phyloP scores from a whole-genome alignment of 2,113 vertebrate genomes.

The Melanocharis versteri region DNA sequence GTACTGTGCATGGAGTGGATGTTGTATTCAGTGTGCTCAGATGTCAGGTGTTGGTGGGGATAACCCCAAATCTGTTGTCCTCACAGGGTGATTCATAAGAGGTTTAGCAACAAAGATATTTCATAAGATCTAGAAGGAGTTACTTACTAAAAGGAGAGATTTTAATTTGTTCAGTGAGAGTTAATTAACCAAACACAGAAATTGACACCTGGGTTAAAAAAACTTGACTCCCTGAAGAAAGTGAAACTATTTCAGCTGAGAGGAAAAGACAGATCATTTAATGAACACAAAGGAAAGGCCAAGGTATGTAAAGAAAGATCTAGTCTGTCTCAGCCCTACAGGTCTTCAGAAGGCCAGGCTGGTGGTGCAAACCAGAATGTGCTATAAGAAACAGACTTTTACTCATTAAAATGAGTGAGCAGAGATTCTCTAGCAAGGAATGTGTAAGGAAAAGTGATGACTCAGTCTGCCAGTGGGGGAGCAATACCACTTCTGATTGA shows the following conservation, averaged over 20 bases:
- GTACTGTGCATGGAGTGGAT: fast-evolving
- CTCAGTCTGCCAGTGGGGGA: background rate
- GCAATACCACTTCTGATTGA: background rate
- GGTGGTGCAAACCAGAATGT: background rate
- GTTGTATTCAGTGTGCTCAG: background rate
- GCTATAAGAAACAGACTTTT: background rate
- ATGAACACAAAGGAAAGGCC: background rate
- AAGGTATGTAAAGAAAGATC: background rate
- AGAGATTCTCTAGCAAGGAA: background rate
- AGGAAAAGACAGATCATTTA: background rate
- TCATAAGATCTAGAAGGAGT: background rate
- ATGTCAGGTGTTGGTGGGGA: background rate
- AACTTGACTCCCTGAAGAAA: background rate
- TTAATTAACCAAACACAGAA: background rate
- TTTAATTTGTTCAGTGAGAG: background rate
- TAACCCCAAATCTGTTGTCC: background rate
- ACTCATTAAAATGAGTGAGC: background rate
- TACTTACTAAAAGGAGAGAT: background rate
- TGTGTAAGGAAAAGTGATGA: background rate
- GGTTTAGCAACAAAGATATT: background rate
- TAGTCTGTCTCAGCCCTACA: background rate
- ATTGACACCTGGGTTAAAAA: background rate
- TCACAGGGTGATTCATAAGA: background rate
- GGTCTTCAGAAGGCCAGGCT: background rate
- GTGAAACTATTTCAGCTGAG: background rate